A percentile compares a stretch with the other conserved stretches of the same genome.
phyloP scores from a whole-genome alignment of 2,113 vertebrate species.

The Strix uralensis region DNA sequence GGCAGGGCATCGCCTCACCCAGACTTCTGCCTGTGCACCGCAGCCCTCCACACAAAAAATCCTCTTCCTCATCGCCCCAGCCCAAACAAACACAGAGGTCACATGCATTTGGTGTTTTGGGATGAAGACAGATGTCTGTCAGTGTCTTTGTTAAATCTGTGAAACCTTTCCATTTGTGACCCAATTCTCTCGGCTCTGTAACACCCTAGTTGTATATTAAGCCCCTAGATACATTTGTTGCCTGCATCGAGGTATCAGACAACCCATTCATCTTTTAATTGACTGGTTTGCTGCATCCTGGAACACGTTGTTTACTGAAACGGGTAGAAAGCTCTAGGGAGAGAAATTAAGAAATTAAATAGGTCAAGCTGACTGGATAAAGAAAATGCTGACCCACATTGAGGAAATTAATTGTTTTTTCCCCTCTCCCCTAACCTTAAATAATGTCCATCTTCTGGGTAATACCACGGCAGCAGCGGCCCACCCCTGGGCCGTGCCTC shows the following conservation, averaged over 20 bases:
- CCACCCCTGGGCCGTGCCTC: rapidly evolving
- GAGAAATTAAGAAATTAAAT: background rate
- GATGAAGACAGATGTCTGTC: background rate
- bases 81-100: background rate
- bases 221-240: background rate
- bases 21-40: background rate
- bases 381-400: background rate
- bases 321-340: background rate
- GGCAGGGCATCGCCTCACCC: background rate
- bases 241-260: rapidly evolving
- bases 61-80: background rate
- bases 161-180: background rate
- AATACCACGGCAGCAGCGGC: rapidly evolving
- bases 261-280: rapidly evolving
- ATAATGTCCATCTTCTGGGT: rapidly evolving
- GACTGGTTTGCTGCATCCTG: background rate
- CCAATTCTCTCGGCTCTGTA: background rate
- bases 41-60: background rate
- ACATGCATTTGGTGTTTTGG: rapidly evolving
- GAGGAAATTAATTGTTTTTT: background rate
- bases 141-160: background rate
- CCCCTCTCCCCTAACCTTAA: background rate
- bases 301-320: background rate
- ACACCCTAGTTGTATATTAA: background rate
- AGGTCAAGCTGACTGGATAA: background rate